Base-by-base conservation (phyloP, 2,113 vertebrate species). In the Tragelaphus imberbis region DNA sequence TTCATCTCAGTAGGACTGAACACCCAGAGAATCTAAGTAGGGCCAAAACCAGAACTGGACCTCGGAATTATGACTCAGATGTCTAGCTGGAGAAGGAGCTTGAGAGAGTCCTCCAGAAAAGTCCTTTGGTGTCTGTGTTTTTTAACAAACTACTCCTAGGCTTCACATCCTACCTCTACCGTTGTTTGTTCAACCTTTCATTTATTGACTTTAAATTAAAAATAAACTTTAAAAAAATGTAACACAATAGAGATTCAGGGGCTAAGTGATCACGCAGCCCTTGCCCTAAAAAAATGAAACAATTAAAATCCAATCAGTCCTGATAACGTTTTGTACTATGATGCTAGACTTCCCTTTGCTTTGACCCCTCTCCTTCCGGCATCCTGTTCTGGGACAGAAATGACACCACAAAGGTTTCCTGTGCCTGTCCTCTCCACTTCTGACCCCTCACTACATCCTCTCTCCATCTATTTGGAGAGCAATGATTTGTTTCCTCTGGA, bases 301-400 rank as follows among this genome's bases (percentile, higher is more conserved):
- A 97, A 97, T 91, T 36, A 92, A 95, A 97, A 90, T 81, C 89
- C 97, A 93, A 91, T 93, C 91, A 80, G 77, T 27, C 65, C 81
- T 75, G 94, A 92, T 71, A 91, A 94, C 12, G n/a, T 95, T 61
- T 21, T 93, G n/a, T 95, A 40, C 84, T 53, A 7, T 86, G 92
- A 93, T 84, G 91, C 93, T 93, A 84, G 96, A 96, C 87, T 98
- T 98, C 97, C 98, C 25, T 65, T 88, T 49, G 44, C 75, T 75
- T 49, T 53, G 68, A 97, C 93, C 91, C 80, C 71, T 95, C 93
- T 88, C 84, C 88, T 96, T 98, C 96, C 97, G 5, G 59, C 84
- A 97, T 97, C 97, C 97, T 97, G 97, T 94, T 85, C 68, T 88
- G 80, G 91, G 63, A 97, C 88, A 98, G 96, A 98, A 97, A 84